Base-by-base conservation (phyloP, 2,113 vertebrate genomes). In the Micromys minutus region DNA sequence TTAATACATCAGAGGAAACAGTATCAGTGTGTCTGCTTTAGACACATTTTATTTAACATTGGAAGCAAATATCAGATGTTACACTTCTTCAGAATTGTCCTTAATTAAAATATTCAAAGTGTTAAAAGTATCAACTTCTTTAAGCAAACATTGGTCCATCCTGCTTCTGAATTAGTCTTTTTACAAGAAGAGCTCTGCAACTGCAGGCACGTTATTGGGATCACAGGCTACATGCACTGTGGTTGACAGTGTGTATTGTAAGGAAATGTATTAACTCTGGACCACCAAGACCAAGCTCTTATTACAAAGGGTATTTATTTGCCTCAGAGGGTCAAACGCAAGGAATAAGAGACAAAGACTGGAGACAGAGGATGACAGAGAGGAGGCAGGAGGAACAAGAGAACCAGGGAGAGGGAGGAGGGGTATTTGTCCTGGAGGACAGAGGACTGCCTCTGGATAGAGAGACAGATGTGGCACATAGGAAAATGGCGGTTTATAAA, bases 1-100 rank as follows among this genome's bases (percentile, higher is more conserved):
- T 96, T 85, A 72, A 67, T 24, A 81, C 13, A 72, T 72, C 55
- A 59, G 45, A 39, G 36, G 12, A 83, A 86, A 86, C 15, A 39
- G 63, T 31, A 76, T 69, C 17, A 75, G 1, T n/a, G 8, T 77
- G 65, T 45, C 47, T 93, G 31, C 26, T 83, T 93, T 83, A 89
- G 10, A 8, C 67, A n/a, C n/a, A n/a, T 96, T 96, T 86, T 87
- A 5, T 83, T 16, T 92, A 55, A 47, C 94, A 90, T 92, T 90
- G 81, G 47, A 93, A 84, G 2, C 39, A 92, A 45, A 21, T 29
- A 65, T 52, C 31, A 89, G 31, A 94, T 89, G 21, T 88, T 81
- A 57, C 19, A 79, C n/a, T 90, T 61, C 36, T 86, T 31, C 24
- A 21, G 69, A 77, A 93, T 69, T 80, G 47, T 52, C 31, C 24